Conservation (phyloP, 2,797 vertebrate species). For the Vespertilio murinus region DNA sequence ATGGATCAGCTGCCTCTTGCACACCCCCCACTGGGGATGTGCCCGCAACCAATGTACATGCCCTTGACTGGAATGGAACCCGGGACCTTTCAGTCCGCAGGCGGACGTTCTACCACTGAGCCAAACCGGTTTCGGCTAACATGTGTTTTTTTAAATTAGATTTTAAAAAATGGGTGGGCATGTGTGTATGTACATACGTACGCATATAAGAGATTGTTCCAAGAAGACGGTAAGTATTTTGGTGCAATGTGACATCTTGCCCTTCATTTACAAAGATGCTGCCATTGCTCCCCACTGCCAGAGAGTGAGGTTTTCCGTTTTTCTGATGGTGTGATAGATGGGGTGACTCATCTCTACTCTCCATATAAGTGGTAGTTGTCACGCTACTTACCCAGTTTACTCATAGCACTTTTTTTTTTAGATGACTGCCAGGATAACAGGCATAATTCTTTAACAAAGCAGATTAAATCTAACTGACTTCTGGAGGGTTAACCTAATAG, state of each 20-base stretch:
- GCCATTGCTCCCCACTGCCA: neutral
- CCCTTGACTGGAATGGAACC: no score
- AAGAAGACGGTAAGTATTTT: neutral
- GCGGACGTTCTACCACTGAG: no score
- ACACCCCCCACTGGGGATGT: no score
- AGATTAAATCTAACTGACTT: slow-evolving; percentile 67
- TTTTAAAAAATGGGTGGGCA: neutral
- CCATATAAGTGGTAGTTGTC: no score
- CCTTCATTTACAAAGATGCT: slow-evolving; percentile 30
- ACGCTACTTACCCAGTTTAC: slow-evolving; percentile 46
- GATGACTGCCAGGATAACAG: slow-evolving; percentile 48
- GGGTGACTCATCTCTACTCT: slow-evolving; percentile 48
- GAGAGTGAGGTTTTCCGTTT: neutral
- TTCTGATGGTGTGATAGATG: neutral
- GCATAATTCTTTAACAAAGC: slow-evolving; percentile 7
- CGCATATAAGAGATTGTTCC: neutral
- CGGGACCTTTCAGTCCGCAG: no score
- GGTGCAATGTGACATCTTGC: neutral
- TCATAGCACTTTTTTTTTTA: slow-evolving; percentile 47
- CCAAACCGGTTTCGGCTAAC: no score
- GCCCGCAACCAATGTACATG: no score
- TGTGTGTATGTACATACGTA: neutral
- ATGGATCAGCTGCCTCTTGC: no score
- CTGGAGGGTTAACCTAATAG: neutral
- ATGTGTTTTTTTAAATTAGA: neutral